These are phyloP conservation scores for Prunella fulvescens DNA, from an alignment of 2,113 vertebrate species.

Conservation along the genomic window DNA sequence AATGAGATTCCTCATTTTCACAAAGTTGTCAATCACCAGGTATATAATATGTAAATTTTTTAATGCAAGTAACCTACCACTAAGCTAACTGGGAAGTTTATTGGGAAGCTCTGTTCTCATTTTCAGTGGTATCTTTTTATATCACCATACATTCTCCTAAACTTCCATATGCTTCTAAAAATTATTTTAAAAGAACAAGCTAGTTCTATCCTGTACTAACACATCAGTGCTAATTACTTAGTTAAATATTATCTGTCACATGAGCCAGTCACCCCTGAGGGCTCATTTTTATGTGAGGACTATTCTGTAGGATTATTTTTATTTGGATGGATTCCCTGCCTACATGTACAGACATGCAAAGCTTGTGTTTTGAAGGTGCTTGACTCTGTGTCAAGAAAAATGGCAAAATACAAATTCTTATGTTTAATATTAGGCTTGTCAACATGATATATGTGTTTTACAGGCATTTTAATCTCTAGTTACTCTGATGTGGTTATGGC, in stretches of 20 bases:
- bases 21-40: neutral
- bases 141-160: neutral
- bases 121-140: neutral
- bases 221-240: neutral
- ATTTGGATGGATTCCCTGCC: neutral
- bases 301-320: neutral
- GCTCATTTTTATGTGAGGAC: neutral
- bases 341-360: neutral
- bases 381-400: neutral
- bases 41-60: neutral
- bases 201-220: neutral
- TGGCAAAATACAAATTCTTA: neutral
- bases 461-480: neutral
- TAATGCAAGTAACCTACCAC: neutral
- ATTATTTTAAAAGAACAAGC: neutral
- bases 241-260: neutral
- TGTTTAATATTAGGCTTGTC: neutral
- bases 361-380: neutral
- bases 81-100: neutral
- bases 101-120: neutral
- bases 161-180: neutral
- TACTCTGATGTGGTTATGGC: neutral
- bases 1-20: neutral
- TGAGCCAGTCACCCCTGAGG: neutral
- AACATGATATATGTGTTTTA: neutral